phyloP scores from a whole-genome alignment of 2,888 invertebrate species.

The Cyclophora albipunctata region DNA sequence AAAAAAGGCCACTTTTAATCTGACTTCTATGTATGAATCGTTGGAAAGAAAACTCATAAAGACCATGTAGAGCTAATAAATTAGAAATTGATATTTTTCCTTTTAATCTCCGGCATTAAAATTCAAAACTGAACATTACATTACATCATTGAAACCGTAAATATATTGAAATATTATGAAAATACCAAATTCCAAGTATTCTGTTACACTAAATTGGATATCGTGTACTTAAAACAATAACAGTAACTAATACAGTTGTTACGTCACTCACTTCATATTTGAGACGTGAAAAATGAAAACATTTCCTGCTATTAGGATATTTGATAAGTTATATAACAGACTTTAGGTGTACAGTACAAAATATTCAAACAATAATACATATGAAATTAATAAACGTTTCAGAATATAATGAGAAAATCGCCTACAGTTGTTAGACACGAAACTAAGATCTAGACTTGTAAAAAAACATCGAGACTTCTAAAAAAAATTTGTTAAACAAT shows the following conservation, averaged over 20 bases:
- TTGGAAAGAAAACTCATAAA: too few relatives aligned
- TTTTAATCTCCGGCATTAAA: conserved; percentile 19
- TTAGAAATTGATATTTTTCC: conserved; percentile 32
- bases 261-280: conserved; percentile 20
- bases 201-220: conserved; percentile 21
- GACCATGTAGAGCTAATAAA: conserved; percentile 17
- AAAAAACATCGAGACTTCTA: too few relatives aligned
- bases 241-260: conserved; percentile 21
- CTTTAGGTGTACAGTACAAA: too few relatives aligned
- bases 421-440: too few relatives aligned
- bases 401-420: too few relatives aligned
- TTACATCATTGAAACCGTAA: conserved; percentile 14
- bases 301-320: conserved; percentile 16
- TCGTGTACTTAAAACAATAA: conserved; percentile 19
- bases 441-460: too few relatives aligned
- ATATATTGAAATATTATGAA: conserved; percentile 8
- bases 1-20: too few relatives aligned
- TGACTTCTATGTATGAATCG: too few relatives aligned
- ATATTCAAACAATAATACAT: too few relatives aligned
- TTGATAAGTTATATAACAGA: conserved; percentile 9
- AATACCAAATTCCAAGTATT: conserved; percentile 13
- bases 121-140: conserved; percentile 9
- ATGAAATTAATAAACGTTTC: too few relatives aligned
- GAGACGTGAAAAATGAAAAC: conserved; percentile 15
- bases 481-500: too few relatives aligned